Conservation (phyloP, 1,140 invertebrate genomes). For the Temnothorax longispinosus region DNA sequence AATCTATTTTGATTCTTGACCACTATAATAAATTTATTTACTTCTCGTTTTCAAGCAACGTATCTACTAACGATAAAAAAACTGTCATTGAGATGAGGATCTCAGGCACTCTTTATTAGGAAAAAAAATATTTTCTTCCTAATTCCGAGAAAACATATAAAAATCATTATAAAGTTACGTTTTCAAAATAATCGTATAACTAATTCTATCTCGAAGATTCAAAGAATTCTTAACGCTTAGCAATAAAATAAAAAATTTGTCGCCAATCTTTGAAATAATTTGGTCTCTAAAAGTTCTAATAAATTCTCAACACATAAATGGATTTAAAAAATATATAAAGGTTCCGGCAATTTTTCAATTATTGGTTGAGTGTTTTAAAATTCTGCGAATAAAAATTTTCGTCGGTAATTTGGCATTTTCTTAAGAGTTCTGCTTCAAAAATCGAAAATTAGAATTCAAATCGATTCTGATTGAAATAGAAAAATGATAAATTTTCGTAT, state of each 20-base stretch:
- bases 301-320: not conserved
- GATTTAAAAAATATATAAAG: not conserved
- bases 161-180: not conserved
- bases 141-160: not conserved
- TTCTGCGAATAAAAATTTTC: not conserved
- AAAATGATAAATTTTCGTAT: not conserved
- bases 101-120: not conserved
- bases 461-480: not conserved
- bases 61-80: not conserved
- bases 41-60: not conserved
- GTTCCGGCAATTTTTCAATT: not conserved
- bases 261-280: not conserved
- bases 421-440: not conserved
- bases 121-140: not conserved
- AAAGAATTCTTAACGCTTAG: not conserved
- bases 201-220: not conserved
- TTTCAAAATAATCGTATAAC: too few relatives aligned
- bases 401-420: not conserved
- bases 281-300: not conserved
- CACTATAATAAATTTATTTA: not conserved
- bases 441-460: not conserved
- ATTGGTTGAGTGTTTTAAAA: not conserved
- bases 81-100: not conserved
- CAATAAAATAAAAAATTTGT: not conserved
- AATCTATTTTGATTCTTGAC: not conserved